Conservation (phyloP, 2,797 vertebrate genomes). For the Anniella stebbinsi region DNA sequence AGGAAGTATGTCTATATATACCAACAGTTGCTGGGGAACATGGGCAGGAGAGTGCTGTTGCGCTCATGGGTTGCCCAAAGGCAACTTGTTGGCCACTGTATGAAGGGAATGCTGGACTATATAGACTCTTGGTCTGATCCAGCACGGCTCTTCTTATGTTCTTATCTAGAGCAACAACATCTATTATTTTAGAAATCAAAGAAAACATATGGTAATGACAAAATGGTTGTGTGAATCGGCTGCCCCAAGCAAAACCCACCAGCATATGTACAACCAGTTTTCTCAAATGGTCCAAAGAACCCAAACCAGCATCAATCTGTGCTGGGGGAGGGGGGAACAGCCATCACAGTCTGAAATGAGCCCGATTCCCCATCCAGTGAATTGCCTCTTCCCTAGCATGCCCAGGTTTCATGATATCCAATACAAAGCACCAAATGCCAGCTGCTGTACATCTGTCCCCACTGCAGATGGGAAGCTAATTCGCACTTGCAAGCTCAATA, state of each 20-base stretch:
- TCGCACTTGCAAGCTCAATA: conserved; percentile 1
- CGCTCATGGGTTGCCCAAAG: too few species aligned
- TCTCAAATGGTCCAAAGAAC: not conserved
- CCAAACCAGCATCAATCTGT: not conserved
- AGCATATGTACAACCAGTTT: not conserved
- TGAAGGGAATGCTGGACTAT: too few species aligned
- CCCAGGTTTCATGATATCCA: conserved; percentile 16
- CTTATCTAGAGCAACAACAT: too few species aligned
- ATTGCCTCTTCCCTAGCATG: not conserved
- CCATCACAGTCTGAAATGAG: not conserved
- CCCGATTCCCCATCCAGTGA: not conserved
- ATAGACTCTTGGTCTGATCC: too few species aligned
- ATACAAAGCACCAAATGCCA: conserved; percentile 43
- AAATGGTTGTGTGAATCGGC: not conserved
- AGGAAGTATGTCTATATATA: too few species aligned
- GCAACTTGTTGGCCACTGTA: too few species aligned
- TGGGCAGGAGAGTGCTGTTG: too few species aligned
- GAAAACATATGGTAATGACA: not conserved
- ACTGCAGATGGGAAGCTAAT: conserved; percentile 29
- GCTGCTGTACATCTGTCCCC: conserved; percentile 18
- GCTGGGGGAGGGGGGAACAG: too few species aligned
- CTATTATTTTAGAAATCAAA: not conserved
- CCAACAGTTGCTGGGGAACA: too few species aligned
- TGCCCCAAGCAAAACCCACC: not conserved
- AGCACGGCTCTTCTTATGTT: too few species aligned